Evolutionary conservation across 1,140 invertebrate species (phyloP), one percentile per base, ranked within the genome.

Genomic region (Chionoecetes opilio): DNA sequence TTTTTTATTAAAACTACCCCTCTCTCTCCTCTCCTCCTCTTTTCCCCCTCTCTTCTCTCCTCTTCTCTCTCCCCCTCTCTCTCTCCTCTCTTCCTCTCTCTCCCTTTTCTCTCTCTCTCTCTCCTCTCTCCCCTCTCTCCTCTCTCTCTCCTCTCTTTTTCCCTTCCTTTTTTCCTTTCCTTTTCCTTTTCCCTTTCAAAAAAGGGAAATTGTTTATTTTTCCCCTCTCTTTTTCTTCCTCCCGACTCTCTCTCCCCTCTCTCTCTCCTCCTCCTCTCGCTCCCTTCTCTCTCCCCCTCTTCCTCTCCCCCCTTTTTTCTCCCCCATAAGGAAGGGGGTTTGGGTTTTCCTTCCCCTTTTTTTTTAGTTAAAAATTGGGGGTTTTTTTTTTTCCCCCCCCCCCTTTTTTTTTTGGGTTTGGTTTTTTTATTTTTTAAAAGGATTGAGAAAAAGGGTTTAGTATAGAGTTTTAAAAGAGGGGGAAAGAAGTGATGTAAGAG

Each of bases 31-130:
- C n/a, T n/a, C 63, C n/a, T n/a, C 63, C 63, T 75, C 63, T n/a
- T 75, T n/a, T 75, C 63, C 63, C 63, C 63, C n/a, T n/a, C n/a
- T 75, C 63, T n/a, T 75, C 63, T n/a, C 63, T 75, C 63, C 63
- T 75, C 63, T 75, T 21, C 82, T 84, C 26, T 31, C 82, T 31
- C 32, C 82, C 5, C 32, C 82, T 84, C 5, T 26, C 82, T 26
- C 82, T 26, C 5, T 21, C 82, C 5, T 31, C 82, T 26, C 82
- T 84, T 31, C 82, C 32, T 31, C 21, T 3, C 82, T 26, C 82
- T 26, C 21, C 82, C 82, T 84, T 31, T 21, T 26, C 5, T 31
- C 32, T 31, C 21, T 3, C 82, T 26, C 82, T 8, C 21, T 31
- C 5, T 26, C 82, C 82, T 84, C 21, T 84, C 82, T 26, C 5